phyloP scores from a whole-genome alignment of 2,888 invertebrate genomes.

The Pyrocoelia pectoralis region DNA sequence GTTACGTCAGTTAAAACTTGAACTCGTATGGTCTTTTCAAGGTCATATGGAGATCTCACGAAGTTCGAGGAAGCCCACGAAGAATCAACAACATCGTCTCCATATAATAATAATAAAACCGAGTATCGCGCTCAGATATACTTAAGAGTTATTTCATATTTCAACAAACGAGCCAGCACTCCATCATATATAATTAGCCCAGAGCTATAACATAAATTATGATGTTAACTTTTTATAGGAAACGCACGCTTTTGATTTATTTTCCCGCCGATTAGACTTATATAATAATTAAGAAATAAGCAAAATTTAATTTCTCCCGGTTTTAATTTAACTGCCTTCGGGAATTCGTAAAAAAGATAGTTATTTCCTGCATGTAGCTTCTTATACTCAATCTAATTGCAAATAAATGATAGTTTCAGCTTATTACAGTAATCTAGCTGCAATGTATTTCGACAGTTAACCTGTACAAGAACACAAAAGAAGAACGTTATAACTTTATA shows the following conservation, averaged over 20 bases:
- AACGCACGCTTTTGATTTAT: slow-evolving; percentile 56
- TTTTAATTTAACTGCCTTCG: background rate
- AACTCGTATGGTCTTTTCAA: slow-evolving; percentile 41
- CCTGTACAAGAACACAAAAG: too few species aligned
- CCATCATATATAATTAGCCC: slow-evolving; percentile 60
- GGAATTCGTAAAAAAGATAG: background rate
- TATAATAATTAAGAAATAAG: slow-evolving; percentile 21
- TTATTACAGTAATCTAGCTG: background rate
- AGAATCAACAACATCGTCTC: slow-evolving; percentile 38
- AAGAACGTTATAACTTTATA: too few species aligned
- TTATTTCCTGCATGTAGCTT: background rate
- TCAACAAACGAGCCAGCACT: slow-evolving; percentile 58
- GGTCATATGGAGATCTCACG: slow-evolving; percentile 47
- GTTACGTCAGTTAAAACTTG: slow-evolving; percentile 41
- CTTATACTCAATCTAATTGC: background rate
- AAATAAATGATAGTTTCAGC: background rate
- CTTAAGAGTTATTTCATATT: slow-evolving; percentile 57
- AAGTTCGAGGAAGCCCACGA: slow-evolving; percentile 33
- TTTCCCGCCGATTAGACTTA: slow-evolving; percentile 38
- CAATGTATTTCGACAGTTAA: background rate
- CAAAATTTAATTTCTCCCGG: slow-evolving; percentile 17
- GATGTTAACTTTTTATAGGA: slow-evolving; percentile 59
- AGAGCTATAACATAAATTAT: slow-evolving; percentile 59
- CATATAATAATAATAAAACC: slow-evolving; percentile 56
- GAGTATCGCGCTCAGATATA: slow-evolving; percentile 51